These are phyloP conservation scores for Chymomyza procnemis DNA, from an alignment of 2,888 invertebrate species.

Conservation along the genomic window DNA sequence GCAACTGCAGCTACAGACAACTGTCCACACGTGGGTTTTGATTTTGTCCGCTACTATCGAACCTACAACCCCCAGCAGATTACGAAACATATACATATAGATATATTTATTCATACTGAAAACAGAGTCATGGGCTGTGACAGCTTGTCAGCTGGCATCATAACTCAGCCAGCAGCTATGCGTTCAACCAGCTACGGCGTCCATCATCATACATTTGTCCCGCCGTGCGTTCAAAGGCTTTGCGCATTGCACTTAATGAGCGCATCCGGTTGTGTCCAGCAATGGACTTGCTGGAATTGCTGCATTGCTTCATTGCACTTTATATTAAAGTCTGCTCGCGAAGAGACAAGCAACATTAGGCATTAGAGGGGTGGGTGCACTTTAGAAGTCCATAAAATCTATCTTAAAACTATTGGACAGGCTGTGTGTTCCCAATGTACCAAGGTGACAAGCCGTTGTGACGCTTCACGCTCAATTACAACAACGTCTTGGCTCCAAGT, in stretches of 20 bases:
- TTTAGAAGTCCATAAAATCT: background rate
- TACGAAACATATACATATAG: no score
- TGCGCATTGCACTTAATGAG: constrained; percentile 62
- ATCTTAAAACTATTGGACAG: background rate
- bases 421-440: background rate
- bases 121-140: constrained; percentile 35
- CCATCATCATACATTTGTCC: constrained; percentile 5
- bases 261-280: constrained; percentile 51
- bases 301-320: constrained; percentile 72
- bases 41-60: background rate
- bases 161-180: constrained; percentile 51
- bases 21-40: constrained; percentile 6
- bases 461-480: constrained; percentile 66
- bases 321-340: constrained; percentile 64
- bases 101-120: background rate
- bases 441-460: constrained; percentile 54
- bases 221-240: constrained; percentile 40
- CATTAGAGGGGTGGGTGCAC: constrained; percentile 47
- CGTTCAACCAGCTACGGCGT: constrained; percentile 2
- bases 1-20: background rate
- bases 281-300: constrained; percentile 47
- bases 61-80: constrained; percentile 4
- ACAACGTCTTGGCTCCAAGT: constrained; percentile 6
- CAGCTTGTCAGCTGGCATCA: constrained; percentile 72
- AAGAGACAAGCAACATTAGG: constrained; percentile 54